These are phyloP conservation scores for Redunca redunca DNA, from an alignment of 2,113 vertebrate species.

Conservation along the genomic window DNA sequence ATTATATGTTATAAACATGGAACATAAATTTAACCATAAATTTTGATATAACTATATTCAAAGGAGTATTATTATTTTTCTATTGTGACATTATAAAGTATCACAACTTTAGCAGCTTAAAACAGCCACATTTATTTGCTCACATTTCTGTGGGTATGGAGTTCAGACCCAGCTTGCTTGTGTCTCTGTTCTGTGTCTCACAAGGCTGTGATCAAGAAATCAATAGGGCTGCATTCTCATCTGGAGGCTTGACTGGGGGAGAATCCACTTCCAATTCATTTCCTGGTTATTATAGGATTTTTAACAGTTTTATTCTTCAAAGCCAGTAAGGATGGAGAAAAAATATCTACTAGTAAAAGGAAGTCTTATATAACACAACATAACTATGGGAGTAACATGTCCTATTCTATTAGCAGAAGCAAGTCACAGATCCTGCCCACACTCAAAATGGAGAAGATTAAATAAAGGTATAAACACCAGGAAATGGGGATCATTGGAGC, in stretches of 20 bases:
- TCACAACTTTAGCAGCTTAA: background rate
- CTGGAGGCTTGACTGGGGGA: background rate
- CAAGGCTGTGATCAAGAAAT: fast-evolving
- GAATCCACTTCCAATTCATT: background rate
- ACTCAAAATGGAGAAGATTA: background rate
- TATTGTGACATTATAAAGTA: background rate
- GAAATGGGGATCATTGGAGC: background rate
- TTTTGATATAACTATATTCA: background rate
- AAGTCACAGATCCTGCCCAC: background rate
- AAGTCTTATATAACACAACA: background rate
- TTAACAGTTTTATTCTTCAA: background rate
- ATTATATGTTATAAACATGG: background rate
- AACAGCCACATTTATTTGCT: background rate
- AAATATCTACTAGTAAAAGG: background rate
- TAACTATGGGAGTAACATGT: background rate
- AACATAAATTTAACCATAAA: background rate
- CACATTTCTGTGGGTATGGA: background rate
- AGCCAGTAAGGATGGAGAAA: background rate
- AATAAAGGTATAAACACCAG: background rate
- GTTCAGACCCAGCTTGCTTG: background rate
- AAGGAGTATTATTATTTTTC: background rate
- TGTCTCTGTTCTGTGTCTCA: background rate
- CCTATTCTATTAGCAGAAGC: background rate
- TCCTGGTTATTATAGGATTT: background rate
- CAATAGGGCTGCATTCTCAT: background rate